phyloP scores from a whole-genome alignment of 2,888 invertebrate species.

The Trachelus troglodyta region DNA sequence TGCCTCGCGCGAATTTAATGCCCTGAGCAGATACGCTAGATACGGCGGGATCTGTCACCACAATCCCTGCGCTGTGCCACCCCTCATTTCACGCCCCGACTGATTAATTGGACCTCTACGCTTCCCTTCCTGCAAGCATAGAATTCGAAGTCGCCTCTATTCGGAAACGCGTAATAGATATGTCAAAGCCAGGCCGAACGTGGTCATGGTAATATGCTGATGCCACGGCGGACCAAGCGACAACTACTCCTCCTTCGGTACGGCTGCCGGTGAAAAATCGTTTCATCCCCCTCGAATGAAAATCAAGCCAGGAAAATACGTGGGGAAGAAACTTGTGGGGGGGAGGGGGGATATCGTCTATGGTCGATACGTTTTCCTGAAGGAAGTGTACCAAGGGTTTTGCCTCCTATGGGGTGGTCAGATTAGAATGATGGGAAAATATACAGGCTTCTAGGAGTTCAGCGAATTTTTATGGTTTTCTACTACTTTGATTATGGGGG shows the following conservation, averaged over 20 bases:
- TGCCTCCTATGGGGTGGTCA: background rate
- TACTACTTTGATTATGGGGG: background rate
- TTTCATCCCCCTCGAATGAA: background rate
- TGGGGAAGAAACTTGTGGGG: background rate
- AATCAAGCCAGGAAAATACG: background rate
- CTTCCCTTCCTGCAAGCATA: constrained; percentile 36
- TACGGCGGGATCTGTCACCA: constrained; percentile 59
- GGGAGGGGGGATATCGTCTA: background rate
- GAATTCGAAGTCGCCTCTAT: constrained; percentile 61
- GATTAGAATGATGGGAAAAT: background rate
- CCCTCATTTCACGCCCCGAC: constrained; percentile 61
- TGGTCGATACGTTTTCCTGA: background rate
- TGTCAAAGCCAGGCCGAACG: constrained; percentile 62
- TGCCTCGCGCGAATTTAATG: constrained; percentile 50
- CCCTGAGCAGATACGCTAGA: constrained; percentile 51
- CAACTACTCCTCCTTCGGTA: constrained; percentile 17
- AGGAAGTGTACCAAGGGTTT: background rate
- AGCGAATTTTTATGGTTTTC: background rate
- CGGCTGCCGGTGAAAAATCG: constrained; percentile 2
- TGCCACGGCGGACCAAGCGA: constrained; percentile 31
- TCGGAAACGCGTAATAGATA: constrained; percentile 63
- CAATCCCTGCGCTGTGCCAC: constrained; percentile 50
- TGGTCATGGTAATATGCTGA: constrained; percentile 60
- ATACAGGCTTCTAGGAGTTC: background rate
- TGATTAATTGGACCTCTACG: constrained; percentile 62